A percentile compares a stretch with the other conserved stretches of the same genome.
Conservation (phyloP, 2,797 vertebrate species). For the Enteromius afrohamiltoni region DNA sequence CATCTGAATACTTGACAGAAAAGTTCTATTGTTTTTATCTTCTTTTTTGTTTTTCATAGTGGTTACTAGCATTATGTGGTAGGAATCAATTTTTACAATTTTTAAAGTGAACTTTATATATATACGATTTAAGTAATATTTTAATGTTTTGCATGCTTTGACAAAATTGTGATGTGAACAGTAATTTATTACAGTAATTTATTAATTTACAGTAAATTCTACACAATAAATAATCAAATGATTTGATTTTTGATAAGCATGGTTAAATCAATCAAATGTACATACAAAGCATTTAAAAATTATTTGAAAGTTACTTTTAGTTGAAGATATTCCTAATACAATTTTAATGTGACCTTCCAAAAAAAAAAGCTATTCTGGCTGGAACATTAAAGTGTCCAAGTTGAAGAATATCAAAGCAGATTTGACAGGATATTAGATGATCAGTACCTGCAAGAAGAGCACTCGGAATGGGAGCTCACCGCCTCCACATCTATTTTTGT, state of each 20-base stretch:
- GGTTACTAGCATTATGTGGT: not conserved
- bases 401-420: slow-evolving; percentile 18
- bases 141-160: not conserved
- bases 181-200: not conserved
- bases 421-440: slow-evolving; percentile 22
- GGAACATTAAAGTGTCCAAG: slow-evolving; percentile 5
- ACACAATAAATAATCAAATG: not conserved
- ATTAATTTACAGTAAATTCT: not conserved
- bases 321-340: not conserved
- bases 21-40: too few species aligned
- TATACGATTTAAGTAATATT: not conserved
- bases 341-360: not conserved
- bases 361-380: not conserved
- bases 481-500: slow-evolving; percentile 22
- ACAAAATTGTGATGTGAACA: not conserved
- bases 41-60: not conserved
- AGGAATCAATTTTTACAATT: not conserved
- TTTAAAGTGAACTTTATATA: not conserved
- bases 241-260: not conserved
- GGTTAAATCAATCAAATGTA: not conserved
- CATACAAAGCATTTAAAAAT: not conserved
- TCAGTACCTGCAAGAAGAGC: slow-evolving; percentile 17
- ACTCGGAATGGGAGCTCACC: slow-evolving; percentile 1
- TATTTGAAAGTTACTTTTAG: not conserved
- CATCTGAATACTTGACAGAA: too few species aligned